Conservation (phyloP, 2,888 invertebrate genomes). For the Agonopterix alstromeriana region DNA sequence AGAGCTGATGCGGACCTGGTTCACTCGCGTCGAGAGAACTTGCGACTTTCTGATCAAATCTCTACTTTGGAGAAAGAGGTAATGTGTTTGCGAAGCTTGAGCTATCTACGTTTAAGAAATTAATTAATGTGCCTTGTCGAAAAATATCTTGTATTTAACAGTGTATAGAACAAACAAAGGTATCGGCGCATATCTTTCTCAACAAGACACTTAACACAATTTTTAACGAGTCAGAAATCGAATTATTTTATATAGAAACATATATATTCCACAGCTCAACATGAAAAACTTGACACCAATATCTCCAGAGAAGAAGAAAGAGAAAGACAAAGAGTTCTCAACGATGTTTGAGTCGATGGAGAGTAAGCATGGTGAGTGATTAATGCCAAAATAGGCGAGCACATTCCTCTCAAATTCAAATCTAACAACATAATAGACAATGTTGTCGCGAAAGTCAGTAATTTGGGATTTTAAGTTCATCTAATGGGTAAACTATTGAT, state of each 20-base stretch:
- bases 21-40: conserved; percentile 87
- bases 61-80: conserved; percentile 90
- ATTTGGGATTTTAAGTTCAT: conserved; percentile 16
- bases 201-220: no score
- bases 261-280: conserved; percentile 61
- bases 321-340: conserved; percentile 82
- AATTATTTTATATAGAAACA: no score
- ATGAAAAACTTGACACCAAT: conserved; percentile 77
- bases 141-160: no score
- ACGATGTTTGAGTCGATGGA: conserved; percentile 88
- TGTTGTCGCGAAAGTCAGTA: conserved; percentile 2
- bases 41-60: conserved; percentile 86
- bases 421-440: conserved; percentile 8
- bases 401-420: conserved; percentile 12
- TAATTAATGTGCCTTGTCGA: no score
- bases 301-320: conserved; percentile 79
- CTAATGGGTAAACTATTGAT: conserved; percentile 76
- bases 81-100: no score
- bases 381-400: conserved; percentile 6
- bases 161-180: no score
- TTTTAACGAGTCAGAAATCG: no score
- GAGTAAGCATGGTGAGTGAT: conserved; percentile 86
- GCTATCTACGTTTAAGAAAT: no score
- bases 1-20: conserved; percentile 88
- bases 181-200: no score